Conservation (phyloP, 1,140 invertebrate genomes). For the Ostrea edulis region DNA sequence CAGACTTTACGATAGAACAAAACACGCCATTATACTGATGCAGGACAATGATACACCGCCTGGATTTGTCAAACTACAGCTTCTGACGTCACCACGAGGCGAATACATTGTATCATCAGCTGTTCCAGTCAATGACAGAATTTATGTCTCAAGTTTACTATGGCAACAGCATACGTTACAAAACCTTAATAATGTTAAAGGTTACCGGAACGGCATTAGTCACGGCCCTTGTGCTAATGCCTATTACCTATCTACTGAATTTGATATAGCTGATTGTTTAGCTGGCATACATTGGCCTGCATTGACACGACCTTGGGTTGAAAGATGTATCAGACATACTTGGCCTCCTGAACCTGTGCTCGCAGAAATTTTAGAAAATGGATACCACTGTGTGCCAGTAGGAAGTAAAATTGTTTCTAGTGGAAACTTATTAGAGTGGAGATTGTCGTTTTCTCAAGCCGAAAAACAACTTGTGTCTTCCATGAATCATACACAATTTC, state of each 20-base stretch:
- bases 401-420: too few relatives aligned
- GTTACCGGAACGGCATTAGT: not conserved
- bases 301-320: not conserved
- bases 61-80: too few relatives aligned
- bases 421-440: too few relatives aligned
- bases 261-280: not conserved
- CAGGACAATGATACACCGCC: too few relatives aligned
- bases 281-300: not conserved
- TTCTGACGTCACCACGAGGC: too few relatives aligned
- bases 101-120: too few relatives aligned
- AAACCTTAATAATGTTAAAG: not conserved
- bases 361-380: not conserved
- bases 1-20: too few relatives aligned
- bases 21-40: too few relatives aligned
- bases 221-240: not conserved
- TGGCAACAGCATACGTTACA: too few relatives aligned
- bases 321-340: not conserved
- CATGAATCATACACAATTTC: conserved; percentile 35
- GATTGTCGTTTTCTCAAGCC: too few relatives aligned
- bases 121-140: not conserved
- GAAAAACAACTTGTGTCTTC: conserved; percentile 38
- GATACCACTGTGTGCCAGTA: too few relatives aligned
- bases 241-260: not conserved
- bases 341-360: conserved; percentile 11
- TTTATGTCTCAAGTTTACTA: too few relatives aligned